phyloP scores from a whole-genome alignment of 2,888 invertebrate genomes.

The Cephus rjabovi region DNA sequence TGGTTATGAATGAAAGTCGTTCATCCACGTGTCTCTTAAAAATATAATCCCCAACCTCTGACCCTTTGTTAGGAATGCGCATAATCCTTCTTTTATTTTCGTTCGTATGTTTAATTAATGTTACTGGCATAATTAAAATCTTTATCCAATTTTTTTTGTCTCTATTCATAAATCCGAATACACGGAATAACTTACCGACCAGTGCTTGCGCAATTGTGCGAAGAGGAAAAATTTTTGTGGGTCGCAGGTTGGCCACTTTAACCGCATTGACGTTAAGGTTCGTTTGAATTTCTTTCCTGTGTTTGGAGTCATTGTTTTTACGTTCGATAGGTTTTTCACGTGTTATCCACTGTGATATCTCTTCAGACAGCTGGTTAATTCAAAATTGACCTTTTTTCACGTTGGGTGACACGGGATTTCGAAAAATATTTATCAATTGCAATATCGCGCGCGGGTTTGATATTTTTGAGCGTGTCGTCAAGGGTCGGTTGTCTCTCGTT shows the following conservation, averaged over 20 bases:
- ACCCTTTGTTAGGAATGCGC: not conserved
- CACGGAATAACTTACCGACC: not conserved
- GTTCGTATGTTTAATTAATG: not conserved
- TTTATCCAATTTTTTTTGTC: not conserved
- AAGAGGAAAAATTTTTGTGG: not conserved
- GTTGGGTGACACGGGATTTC: not conserved
- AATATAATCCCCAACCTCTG: not conserved
- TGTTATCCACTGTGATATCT: not conserved
- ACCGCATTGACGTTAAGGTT: not conserved
- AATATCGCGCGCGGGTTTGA: not conserved
- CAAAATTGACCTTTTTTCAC: conserved; percentile 14
- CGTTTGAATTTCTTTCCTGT: not conserved
- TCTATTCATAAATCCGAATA: not conserved
- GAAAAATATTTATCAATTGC: not conserved
- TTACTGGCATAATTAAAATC: not conserved
- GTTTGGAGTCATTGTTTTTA: not conserved
- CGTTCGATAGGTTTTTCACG: not conserved
- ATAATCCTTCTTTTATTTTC: not conserved
- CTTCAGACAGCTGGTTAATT: too few species aligned
- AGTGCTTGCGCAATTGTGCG: not conserved
- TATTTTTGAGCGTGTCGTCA: conserved; percentile 7
- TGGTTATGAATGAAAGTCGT: not conserved
- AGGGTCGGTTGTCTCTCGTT: conserved; percentile 7
- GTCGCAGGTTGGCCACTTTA: not conserved
- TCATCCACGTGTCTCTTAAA: not conserved